phyloP scores from a whole-genome alignment of 92 coral and sea anemone species.

The Zoanthus sociatus region DNA sequence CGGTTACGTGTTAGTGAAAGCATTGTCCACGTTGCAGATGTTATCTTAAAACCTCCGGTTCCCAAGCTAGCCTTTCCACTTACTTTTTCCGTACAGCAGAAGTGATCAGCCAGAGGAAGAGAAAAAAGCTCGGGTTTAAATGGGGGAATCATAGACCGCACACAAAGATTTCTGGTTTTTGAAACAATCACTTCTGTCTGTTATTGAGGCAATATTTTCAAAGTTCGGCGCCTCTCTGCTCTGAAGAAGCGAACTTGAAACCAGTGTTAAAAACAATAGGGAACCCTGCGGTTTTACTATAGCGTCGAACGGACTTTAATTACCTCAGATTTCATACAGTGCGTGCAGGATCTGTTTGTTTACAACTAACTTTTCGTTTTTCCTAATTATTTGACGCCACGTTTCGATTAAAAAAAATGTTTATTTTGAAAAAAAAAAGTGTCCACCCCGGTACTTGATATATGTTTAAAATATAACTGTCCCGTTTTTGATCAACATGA shows the following conservation, averaged over 20 bases:
- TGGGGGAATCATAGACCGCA: conserved; percentile 19
- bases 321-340: background rate
- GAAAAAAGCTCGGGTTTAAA: background rate
- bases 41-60: background rate
- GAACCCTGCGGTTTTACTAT: conserved; percentile 41
- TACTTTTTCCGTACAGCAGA: background rate
- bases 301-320: background rate
- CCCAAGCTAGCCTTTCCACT: background rate
- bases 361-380: background rate
- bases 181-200: conserved; percentile 27
- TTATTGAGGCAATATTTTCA: background rate
- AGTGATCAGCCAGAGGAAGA: background rate
- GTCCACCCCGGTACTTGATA: too few species aligned
- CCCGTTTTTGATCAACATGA: too few species aligned
- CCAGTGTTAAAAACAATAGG: conserved; percentile 13
- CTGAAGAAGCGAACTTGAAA: conserved; percentile 7
- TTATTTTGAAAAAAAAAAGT: background rate
- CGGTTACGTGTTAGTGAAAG: background rate
- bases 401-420: background rate
- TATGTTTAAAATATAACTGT: too few species aligned
- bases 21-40: background rate
- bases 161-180: conserved; percentile 33
- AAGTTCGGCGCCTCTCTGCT: conserved; percentile 35
- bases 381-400: background rate
- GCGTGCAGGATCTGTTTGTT: too few species aligned